phyloP scores from a whole-genome alignment of 2,888 invertebrate species.

The Anodontia alba region DNA sequence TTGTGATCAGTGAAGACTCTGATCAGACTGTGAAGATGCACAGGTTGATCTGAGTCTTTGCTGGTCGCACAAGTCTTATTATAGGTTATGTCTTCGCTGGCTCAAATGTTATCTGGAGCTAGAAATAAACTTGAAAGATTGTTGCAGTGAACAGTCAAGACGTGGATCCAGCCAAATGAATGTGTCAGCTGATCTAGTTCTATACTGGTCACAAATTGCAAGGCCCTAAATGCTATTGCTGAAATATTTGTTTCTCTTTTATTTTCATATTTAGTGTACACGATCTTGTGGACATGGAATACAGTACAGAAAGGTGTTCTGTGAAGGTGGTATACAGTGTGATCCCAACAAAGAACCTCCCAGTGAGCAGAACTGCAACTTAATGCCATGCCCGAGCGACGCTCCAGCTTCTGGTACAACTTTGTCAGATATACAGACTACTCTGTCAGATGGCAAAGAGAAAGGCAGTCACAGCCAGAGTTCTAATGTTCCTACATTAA shows the following conservation, averaged over 20 bases:
- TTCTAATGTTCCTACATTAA: neutral
- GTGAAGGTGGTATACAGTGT: slow-evolving; percentile 76
- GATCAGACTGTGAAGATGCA: too few species aligned
- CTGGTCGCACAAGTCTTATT: too few species aligned
- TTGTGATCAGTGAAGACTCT: too few species aligned
- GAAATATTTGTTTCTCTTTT: neutral
- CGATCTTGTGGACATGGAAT: slow-evolving; percentile 84
- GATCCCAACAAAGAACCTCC: slow-evolving; percentile 69
- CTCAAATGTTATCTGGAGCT: too few species aligned
- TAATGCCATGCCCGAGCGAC: slow-evolving; percentile 60
- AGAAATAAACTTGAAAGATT: too few species aligned
- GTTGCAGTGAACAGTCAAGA: too few species aligned
- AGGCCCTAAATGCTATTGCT: too few species aligned
- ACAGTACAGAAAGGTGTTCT: slow-evolving; percentile 83
- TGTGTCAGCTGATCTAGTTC: too few species aligned
- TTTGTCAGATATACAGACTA: neutral
- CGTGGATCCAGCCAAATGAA: too few species aligned
- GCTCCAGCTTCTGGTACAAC: slow-evolving; percentile 29
- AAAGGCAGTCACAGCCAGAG: neutral
- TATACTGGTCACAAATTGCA: too few species aligned
- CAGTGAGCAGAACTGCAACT: slow-evolving; percentile 64
- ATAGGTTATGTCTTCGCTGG: too few species aligned
- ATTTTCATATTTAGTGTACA: slow-evolving; percentile 74
- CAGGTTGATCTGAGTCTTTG: too few species aligned
- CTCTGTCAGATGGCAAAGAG: neutral